A percentile compares a stretch with the other conserved stretches of the same genome.
Conservation (phyloP, 2,888 invertebrate species). For the Sicus ferrugineus region DNA sequence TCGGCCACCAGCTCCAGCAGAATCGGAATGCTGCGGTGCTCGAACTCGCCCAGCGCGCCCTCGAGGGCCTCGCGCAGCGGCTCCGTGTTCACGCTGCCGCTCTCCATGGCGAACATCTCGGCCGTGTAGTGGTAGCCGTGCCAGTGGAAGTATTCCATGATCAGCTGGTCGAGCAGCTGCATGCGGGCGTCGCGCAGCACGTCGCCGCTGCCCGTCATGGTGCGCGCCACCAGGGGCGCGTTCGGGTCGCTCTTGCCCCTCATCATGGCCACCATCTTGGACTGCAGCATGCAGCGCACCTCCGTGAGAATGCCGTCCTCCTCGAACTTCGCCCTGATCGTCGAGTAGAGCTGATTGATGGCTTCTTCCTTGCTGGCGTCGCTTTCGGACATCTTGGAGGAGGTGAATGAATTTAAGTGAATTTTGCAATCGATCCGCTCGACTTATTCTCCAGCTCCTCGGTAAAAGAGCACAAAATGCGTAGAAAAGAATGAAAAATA, state of each 20-base stretch:
- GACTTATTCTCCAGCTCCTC: too few species aligned
- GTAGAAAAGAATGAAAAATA: slow-evolving; percentile 7
- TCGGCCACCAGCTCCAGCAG: slow-evolving; percentile 50
- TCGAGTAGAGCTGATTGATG: slow-evolving; percentile 45
- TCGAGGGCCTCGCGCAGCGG: slow-evolving; percentile 50
- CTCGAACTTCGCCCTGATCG: slow-evolving; percentile 50
- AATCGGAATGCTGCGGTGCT: slow-evolving; percentile 51
- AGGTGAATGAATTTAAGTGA: background rate
- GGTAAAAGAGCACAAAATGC: background rate
- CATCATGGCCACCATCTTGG: slow-evolving; percentile 53
- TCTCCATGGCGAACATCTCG: slow-evolving; percentile 59
- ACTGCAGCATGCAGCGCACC: slow-evolving; percentile 54
- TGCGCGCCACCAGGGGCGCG: slow-evolving; percentile 31
- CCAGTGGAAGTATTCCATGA: slow-evolving; percentile 61
- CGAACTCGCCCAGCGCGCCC: slow-evolving; percentile 44
- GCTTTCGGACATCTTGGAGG: slow-evolving; percentile 40
- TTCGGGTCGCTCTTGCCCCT: slow-evolving; percentile 41
- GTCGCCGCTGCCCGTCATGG: slow-evolving; percentile 6
- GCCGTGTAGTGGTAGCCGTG: slow-evolving; percentile 58
- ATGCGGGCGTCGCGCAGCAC: slow-evolving; percentile 43
- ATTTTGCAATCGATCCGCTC: background rate
- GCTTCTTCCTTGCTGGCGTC: slow-evolving; percentile 43
- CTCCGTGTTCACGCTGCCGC: slow-evolving; percentile 43
- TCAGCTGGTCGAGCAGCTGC: slow-evolving; percentile 54
- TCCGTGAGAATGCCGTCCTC: slow-evolving; percentile 50